Conservation (phyloP, 2,797 vertebrate species). For the Merluccius polli region DNA sequence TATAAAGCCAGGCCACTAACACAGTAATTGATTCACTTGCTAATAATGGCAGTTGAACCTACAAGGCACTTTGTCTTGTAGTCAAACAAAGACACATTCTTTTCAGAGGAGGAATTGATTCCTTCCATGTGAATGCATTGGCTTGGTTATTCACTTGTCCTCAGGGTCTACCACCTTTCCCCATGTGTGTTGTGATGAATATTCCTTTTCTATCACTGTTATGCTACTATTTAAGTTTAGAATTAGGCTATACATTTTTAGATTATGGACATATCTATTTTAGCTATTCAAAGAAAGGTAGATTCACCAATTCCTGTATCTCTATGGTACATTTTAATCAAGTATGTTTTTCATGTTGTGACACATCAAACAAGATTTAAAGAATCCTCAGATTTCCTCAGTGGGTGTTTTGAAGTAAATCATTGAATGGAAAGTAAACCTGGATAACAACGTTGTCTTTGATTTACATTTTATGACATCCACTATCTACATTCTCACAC, state of each 20-base stretch:
- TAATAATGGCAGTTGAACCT: constrained; percentile 41
- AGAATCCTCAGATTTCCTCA: neutral
- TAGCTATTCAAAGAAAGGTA: too few relatives aligned
- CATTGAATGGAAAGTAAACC: neutral
- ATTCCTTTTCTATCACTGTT: neutral
- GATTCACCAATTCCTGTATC: too few relatives aligned
- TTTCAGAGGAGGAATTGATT: constrained; percentile 17
- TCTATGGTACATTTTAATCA: too few relatives aligned
- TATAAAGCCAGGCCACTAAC: constrained; percentile 51
- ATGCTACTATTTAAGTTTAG: neutral
- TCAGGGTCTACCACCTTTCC: constrained; percentile 6
- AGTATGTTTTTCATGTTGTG: neutral
- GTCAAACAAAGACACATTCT: constrained; percentile 39
- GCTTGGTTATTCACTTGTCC: constrained; percentile 15
- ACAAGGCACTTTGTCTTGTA: constrained; percentile 28
- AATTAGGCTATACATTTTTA: neutral
- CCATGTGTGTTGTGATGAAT: constrained; percentile 10
- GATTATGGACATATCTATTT: too few relatives aligned
- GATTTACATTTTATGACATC: constrained; percentile 8
- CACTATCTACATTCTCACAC: constrained; percentile 2
- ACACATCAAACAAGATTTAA: neutral
- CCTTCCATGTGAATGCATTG: constrained; percentile 26
- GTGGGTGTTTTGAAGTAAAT: constrained; percentile 1
- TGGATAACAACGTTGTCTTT: neutral
- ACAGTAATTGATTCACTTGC: constrained; percentile 59